Base-by-base conservation (phyloP, 53 echinoderm and acorn worm genomes). In the Crossaster papposus region DNA sequence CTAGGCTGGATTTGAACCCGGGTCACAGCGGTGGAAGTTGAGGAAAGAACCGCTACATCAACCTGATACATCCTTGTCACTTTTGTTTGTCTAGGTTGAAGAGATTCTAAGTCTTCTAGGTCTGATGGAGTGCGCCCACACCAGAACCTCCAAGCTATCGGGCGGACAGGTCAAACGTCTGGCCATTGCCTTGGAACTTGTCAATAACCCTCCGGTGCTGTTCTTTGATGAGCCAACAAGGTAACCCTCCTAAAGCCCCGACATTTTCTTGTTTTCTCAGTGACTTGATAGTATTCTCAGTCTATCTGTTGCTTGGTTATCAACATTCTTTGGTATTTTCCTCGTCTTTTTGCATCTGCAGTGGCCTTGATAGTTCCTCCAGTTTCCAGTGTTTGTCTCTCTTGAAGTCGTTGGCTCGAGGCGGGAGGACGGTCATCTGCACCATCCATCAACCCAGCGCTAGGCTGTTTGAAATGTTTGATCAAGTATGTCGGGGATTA, bases 181-280 rank as follows among this genome's bases (percentile, higher is more conserved):
- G 14, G 95, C 97, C 20, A 97, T 97, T 23, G 97, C 97, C 37
- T 91, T 96, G 86, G 97, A 97, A 85, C 89, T 97, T 35, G 95
- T 97, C 78, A 97, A 95, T 77, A 97, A 97, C 65, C 97, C 97
- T n/a, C 97, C 97, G 36, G 55, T 97, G 78, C 91, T 97, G 38
- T 97, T 97, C 90, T 95, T 97, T 73, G 97, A 97, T 80, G 97
- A 97, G 82, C 97, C 97, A 12, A 97, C 97, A 73, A 97, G 97
- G 97, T 97, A 75, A 55, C 9, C 44, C 44, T 44, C 44, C 44
- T 44, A 44, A n/a, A n/a, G 44, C 44, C 44, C 44, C 9, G 44
- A 44, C n/a, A n/a, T n/a, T n/a, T n/a, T n/a, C n/a, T n/a, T n/a
- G n/a, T n/a, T n/a, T n/a, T n/a, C n/a, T n/a, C n/a, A n/a, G n/a